Conservation (phyloP, 2,888 invertebrate species). For the Pandemis corylana region DNA sequence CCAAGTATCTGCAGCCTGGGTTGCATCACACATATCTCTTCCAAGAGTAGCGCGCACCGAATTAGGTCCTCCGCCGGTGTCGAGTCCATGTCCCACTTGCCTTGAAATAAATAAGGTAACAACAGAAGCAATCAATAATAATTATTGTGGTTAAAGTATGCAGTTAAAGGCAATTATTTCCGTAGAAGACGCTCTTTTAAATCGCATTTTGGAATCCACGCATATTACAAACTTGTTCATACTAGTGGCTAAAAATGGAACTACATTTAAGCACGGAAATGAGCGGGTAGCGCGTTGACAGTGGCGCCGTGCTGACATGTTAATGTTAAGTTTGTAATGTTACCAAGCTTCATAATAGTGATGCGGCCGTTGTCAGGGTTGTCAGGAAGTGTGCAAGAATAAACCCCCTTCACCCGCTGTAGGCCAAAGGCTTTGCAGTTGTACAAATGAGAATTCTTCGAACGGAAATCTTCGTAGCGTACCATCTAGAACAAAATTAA, state of each 20-base stretch:
- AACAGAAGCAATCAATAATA: conserved; percentile 22
- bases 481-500: conserved; percentile 63
- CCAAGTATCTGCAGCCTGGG: conserved; percentile 77
- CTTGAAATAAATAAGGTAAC: conserved; percentile 59
- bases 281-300: not conserved
- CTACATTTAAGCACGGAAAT: not conserved
- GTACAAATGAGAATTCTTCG: conserved; percentile 67
- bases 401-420: conserved; percentile 69
- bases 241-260: conserved; percentile 16
- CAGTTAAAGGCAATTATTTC: conserved; percentile 23
- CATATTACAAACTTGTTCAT: not conserved
- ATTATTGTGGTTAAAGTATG: conserved; percentile 5
- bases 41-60: conserved; percentile 73
- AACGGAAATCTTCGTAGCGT: conserved; percentile 73
- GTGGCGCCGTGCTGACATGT: not conserved
- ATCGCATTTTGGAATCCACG: conserved; percentile 20
- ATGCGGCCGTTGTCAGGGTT: conserved; percentile 72
- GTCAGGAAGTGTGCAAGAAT: conserved; percentile 71
- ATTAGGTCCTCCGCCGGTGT: conserved; percentile 72
- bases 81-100: conserved; percentile 69
- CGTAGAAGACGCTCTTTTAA: conserved; percentile 17
- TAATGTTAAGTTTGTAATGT: conserved; percentile 36
- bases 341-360: conserved; percentile 75
- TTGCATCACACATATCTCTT: conserved; percentile 74
- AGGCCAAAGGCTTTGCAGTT: conserved; percentile 72